Evolutionary conservation across 1,140 invertebrate genomes (phyloP).

Genomic region (Aleiodes sp.): DNA sequence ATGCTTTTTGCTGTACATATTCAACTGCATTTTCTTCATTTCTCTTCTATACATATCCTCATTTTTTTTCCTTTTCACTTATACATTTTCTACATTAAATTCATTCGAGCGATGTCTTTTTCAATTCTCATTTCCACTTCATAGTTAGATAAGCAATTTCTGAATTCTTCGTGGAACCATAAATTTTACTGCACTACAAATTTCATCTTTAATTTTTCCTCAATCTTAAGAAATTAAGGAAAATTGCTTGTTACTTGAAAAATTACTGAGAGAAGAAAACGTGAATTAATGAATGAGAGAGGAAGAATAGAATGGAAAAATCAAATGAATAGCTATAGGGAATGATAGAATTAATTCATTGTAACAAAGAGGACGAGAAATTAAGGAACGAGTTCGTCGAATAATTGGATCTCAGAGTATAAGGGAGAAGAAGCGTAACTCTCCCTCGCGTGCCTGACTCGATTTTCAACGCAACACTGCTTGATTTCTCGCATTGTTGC

Average conservation of each 20-base stretch:
- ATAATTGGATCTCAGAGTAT: background rate
- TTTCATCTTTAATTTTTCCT: too few species aligned
- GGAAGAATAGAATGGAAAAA: background rate
- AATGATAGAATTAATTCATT: constrained; percentile 2
- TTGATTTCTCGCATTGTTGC: constrained; percentile 2
- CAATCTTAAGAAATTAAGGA: too few species aligned
- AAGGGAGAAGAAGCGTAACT: background rate
- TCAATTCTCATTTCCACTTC: constrained; percentile 1
- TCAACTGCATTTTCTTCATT: constrained; percentile 9
- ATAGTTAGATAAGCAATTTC: background rate
- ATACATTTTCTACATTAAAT: background rate
- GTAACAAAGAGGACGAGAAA: background rate
- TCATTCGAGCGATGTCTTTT: background rate
- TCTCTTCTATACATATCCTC: background rate
- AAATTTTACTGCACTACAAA: background rate
- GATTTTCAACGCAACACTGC: background rate
- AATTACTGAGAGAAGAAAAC: too few species aligned
- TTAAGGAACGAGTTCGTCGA: background rate
- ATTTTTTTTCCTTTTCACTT: background rate
- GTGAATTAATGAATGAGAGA: too few species aligned
- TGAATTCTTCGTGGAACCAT: background rate
- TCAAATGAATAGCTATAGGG: background rate
- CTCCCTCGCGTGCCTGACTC: background rate
- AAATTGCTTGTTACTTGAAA: too few species aligned
- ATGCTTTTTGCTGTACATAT: background rate